phyloP scores from a whole-genome alignment of 2,888 invertebrate genomes.

The Nysson spinosus region DNA sequence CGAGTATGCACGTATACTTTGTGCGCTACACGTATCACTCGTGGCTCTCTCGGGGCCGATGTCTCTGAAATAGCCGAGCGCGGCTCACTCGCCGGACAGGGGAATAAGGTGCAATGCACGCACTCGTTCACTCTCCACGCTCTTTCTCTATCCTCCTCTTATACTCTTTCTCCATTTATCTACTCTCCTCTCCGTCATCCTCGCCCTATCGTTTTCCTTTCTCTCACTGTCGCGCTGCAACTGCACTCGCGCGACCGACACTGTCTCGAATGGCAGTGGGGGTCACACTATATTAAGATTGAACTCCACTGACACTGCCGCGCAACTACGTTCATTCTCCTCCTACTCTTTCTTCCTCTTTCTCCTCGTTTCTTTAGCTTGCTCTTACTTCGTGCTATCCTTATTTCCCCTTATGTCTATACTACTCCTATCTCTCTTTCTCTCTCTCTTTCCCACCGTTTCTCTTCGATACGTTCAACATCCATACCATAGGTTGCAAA shows the following conservation, averaged over 20 bases:
- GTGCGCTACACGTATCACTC: conserved; percentile 14
- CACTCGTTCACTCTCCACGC: conserved; percentile 52
- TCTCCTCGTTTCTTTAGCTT: conserved; percentile 25
- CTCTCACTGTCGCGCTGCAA: conserved; percentile 35
- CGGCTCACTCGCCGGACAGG: conserved; percentile 59
- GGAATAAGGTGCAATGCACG: conserved; percentile 66
- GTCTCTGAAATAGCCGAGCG: conserved; percentile 66
- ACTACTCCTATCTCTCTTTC: conserved; percentile 26
- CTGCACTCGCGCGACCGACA: conserved; percentile 63
- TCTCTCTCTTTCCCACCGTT: conserved; percentile 22
- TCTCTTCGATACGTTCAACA: conserved; percentile 35
- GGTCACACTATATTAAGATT: conserved; percentile 78
- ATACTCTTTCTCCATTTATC: background rate
- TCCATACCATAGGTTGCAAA: conserved; percentile 39
- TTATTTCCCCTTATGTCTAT: conserved; percentile 27
- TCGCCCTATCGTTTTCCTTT: conserved; percentile 4
- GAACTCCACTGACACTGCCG: conserved; percentile 76
- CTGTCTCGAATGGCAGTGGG: conserved; percentile 72
- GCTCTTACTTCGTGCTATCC: conserved; percentile 12
- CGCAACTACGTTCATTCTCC: conserved; percentile 59
- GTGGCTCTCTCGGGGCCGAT: conserved; percentile 55
- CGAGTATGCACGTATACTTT: conserved; percentile 21
- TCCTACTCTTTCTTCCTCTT: conserved; percentile 46
- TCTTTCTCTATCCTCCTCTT: conserved; percentile 21
- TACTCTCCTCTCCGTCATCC: conserved; percentile 5